Base-by-base conservation (phyloP, 2,113 vertebrate genomes). In the Nothocercus nigrocapillus region DNA sequence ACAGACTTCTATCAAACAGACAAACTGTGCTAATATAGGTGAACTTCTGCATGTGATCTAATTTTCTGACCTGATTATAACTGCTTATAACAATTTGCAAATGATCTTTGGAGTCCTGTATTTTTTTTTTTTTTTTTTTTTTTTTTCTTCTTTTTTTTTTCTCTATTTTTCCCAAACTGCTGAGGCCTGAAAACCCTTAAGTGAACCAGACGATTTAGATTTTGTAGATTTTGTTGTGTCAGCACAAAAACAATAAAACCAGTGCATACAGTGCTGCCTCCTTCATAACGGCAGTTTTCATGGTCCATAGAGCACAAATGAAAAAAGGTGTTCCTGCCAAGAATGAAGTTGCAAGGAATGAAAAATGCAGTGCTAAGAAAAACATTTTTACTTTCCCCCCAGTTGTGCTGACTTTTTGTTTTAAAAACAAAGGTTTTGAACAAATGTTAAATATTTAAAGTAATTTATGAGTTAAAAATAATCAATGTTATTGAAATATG, bases 201-300 rank as follows among this genome's bases (percentile, higher is more conserved):
- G 93, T 82, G 94, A 96, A 94, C 64, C 25, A 67, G 63, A 34
- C 28, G 10, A 95, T 95, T 96, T 90, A 78, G 61, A 86, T 96
- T 97, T 95, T 97, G 91, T 90, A 78, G 61, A 86, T 96, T 97
- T 95, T 97, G 91, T 85, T 81, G 64, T 53, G 83, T 97, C 96
- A 98, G 97, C 96, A 97, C 53, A 95, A 97, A 98, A 95, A 68
- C 79, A 94, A 96, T 96, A 92, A 94, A 97, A 95, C 16, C 30
- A 95, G 75, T 94, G 97, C 94, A 95, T 76, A 95, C 74, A 66
- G 59, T 2, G 2, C 91, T 95, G 53, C 86, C 77, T 93, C 47
- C 93, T 95, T 95, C 90, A 90, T 95, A 97, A 97, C 5, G 20
- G 62, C 79, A 95, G 80, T 95, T 98, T 97, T 97, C 82, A 97